Conservation (phyloP, 2,113 vertebrate genomes). For the Pachypanchax playfairii region DNA sequence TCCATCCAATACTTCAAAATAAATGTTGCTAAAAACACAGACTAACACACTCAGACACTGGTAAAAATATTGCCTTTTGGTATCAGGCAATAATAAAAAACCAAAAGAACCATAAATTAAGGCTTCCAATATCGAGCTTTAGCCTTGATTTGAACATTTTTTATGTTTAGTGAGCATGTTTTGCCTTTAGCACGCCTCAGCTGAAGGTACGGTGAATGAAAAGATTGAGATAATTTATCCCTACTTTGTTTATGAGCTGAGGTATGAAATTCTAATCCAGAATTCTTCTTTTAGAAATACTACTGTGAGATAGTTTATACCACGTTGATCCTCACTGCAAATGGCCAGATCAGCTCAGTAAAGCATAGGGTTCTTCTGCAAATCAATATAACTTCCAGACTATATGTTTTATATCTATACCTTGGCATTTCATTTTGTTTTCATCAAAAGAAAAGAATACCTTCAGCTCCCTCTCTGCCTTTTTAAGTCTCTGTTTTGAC, state of each 20-base stretch:
- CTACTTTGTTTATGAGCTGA: conserved; percentile 8
- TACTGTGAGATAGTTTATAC: conserved; percentile 36
- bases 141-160: conserved; percentile 44
- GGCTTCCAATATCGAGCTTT: conserved; percentile 48
- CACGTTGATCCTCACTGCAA: conserved; percentile 35
- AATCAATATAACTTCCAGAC: conserved; percentile 45
- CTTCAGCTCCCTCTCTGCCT: conserved; percentile 45
- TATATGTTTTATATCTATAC: conserved; percentile 32
- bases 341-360: conserved; percentile 51
- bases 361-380: conserved; percentile 51
- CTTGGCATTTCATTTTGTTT: conserved; percentile 36
- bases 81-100: too few species aligned
- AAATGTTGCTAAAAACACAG: too few species aligned
- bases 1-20: too few species aligned
- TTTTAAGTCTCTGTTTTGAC: conserved; percentile 54
- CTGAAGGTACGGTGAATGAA: conserved; percentile 30
- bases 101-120: too few species aligned
- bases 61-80: too few species aligned
- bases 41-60: too few species aligned
- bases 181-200: conserved; percentile 23
- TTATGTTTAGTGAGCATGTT: conserved; percentile 31
- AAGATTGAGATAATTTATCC: conserved; percentile 51
- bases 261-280: conserved; percentile 20
- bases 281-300: conserved; percentile 20
- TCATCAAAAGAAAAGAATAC: conserved; percentile 20